phyloP scores from a whole-genome alignment of 2,888 invertebrate genomes.

The Exocentrus adspersus region DNA sequence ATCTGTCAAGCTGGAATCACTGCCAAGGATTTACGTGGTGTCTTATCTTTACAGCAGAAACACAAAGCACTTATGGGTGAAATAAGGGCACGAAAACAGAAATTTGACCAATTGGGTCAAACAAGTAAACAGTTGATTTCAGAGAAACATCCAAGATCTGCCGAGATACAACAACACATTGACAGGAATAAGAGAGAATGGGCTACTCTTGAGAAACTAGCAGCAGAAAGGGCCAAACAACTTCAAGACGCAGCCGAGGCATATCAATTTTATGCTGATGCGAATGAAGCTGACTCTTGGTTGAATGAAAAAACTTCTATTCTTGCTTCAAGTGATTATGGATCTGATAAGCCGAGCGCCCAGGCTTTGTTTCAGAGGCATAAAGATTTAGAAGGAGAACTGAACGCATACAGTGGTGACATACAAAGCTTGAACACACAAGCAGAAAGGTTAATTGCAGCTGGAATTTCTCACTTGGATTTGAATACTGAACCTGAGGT shows the following conservation, averaged over 20 bases:
- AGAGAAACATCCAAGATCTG: conserved; percentile 83
- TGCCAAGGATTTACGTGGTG: conserved; percentile 92
- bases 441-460: conserved; percentile 78
- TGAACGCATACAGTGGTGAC: conserved; percentile 88
- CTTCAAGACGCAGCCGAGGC: conserved; percentile 91
- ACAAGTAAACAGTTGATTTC: conserved; percentile 71
- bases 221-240: conserved; percentile 77
- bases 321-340: conserved; percentile 89
- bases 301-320: conserved; percentile 95
- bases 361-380: conserved; percentile 89
- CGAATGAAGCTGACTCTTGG: conserved; percentile 98
- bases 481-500: conserved; percentile 74
- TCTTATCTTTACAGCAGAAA: conserved; percentile 89
- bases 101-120: conserved; percentile 78
- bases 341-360: conserved; percentile 90
- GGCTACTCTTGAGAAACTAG: conserved; percentile 87
- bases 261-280: conserved; percentile 96
- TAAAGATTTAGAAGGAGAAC: conserved; percentile 86
- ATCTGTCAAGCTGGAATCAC: conserved; percentile 93
- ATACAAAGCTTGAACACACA: conserved; percentile 80
- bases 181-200: conserved; percentile 85
- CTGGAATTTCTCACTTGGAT: conserved; percentile 78
- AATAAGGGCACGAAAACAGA: conserved; percentile 80
- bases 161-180: conserved; percentile 84
- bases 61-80: conserved; percentile 92